Evolutionary conservation across 2,797 vertebrate species (phyloP).

Genomic region (Sebastolobus alascanus): DNA sequence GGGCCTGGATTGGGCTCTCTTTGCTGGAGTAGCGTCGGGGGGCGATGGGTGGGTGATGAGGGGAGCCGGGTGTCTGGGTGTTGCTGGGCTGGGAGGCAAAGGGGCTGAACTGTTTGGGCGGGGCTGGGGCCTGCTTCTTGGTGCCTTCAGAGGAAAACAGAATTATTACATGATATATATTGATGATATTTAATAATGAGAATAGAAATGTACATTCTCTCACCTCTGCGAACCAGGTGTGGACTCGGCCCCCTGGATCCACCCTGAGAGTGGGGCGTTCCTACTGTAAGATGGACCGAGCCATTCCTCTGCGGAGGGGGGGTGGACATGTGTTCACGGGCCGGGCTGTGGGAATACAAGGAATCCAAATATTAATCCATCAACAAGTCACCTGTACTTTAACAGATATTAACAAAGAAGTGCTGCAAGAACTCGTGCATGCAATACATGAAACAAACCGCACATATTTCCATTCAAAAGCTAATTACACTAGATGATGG

Average conservation of each 20-base stretch:
- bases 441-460: slow-evolving; percentile 14
- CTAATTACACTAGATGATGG: slow-evolving; percentile 17
- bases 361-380: slow-evolving; percentile 44
- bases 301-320: slow-evolving; percentile 89
- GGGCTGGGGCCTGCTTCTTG: slow-evolving; percentile 93
- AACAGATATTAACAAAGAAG: slow-evolving; percentile 11
- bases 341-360: slow-evolving; percentile 72
- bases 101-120: slow-evolving; percentile 81
- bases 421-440: slow-evolving; percentile 52
- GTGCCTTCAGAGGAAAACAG: slow-evolving; percentile 83
- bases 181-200: background rate
- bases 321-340: slow-evolving; percentile 84
- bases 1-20: slow-evolving; percentile 89
- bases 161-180: background rate
- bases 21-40: slow-evolving; percentile 88
- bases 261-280: slow-evolving; percentile 75
- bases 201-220: slow-evolving; percentile 21
- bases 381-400: background rate
- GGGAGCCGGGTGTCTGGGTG: slow-evolving; percentile 46
- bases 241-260: slow-evolving; percentile 90
- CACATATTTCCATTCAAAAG: slow-evolving; percentile 31
- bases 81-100: slow-evolving; percentile 76
- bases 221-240: slow-evolving; percentile 92
- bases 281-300: slow-evolving; percentile 78
- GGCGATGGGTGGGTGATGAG: slow-evolving; percentile 73